Conservation (phyloP, 1,140 invertebrate species). For the Metopolophium dirhodum region DNA sequence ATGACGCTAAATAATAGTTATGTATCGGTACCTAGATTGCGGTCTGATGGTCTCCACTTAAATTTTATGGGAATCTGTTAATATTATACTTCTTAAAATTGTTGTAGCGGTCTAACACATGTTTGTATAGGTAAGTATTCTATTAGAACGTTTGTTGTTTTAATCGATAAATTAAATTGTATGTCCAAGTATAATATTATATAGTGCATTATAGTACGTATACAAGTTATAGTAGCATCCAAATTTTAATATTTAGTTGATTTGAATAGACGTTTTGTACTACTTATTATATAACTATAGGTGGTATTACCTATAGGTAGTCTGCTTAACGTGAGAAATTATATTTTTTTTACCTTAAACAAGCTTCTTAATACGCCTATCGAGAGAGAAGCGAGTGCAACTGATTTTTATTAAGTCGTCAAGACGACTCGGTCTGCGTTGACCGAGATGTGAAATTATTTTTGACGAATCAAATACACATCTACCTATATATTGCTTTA, state of each 20-base stretch:
- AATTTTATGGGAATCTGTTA: background rate
- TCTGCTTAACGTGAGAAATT: background rate
- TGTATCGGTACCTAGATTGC: too few species aligned
- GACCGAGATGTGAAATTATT: background rate
- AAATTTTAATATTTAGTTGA: background rate
- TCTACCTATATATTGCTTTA: too few species aligned
- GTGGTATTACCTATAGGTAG: too few species aligned
- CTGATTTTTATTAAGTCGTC: constrained; percentile 8
- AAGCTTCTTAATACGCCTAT: background rate
- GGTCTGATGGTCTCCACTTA: too few species aligned
- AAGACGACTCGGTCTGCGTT: background rate
- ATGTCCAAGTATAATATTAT: background rate
- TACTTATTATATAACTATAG: background rate
- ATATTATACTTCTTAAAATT: background rate
- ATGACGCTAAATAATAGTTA: too few species aligned
- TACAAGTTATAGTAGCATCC: background rate
- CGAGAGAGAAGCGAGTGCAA: too few species aligned
- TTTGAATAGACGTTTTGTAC: background rate
- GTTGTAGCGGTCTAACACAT: background rate
- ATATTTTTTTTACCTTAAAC: background rate
- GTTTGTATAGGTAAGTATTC: background rate
- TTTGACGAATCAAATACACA: background rate
- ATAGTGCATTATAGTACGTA: too few species aligned
- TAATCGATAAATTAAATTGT: background rate
- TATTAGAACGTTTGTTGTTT: background rate